Evolutionary conservation across 1,140 invertebrate genomes (phyloP).

Genomic region (Drosophila persimilis): DNA sequence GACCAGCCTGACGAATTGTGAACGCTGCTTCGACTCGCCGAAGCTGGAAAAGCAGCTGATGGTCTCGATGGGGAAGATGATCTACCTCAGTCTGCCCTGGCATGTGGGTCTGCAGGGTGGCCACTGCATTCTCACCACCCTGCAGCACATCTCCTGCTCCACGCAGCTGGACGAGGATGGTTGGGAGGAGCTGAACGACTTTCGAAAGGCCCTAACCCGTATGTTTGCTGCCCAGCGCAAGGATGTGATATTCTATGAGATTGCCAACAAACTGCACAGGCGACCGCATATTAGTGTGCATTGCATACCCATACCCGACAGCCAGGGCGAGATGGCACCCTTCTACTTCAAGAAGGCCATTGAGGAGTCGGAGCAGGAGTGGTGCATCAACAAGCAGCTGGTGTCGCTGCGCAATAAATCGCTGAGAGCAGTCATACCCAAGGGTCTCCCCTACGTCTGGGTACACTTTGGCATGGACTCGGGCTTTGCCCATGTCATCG

Average conservation of each 20-base stretch:
- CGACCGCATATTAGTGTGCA: conserved; percentile 94
- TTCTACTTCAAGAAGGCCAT: conserved; percentile 99
- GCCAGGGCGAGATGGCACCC: conserved; percentile 87
- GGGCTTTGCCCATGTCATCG: conserved; percentile 98
- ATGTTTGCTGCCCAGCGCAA: conserved; percentile 90
- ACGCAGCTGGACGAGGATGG: conserved; percentile 96
- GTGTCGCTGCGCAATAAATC: conserved; percentile 90
- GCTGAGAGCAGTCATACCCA: conserved; percentile 92
- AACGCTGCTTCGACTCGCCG: conserved; percentile 91
- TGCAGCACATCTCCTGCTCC: conserved; percentile 90
- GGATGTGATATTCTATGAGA: conserved; percentile 97
- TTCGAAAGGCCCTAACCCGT: conserved; percentile 89
- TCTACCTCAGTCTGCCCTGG: conserved; percentile 92
- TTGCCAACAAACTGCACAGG: conserved; percentile 88
- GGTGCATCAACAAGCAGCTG: conserved; percentile 98
- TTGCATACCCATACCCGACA: conserved; percentile 93
- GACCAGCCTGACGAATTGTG: conserved; percentile 88
- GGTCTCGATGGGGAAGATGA: conserved; percentile 90
- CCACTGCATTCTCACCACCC: conserved; percentile 95
- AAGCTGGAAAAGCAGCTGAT: conserved; percentile 94
- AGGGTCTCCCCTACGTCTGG: conserved; percentile 96
- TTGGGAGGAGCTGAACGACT: conserved; percentile 93
- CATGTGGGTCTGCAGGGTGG: conserved; percentile 91
- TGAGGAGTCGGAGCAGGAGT: conserved; percentile 96
- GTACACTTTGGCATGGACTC: conserved; percentile 95